phyloP scores from a whole-genome alignment of 2,888 invertebrate genomes.

The Iselma pallidipennis region DNA sequence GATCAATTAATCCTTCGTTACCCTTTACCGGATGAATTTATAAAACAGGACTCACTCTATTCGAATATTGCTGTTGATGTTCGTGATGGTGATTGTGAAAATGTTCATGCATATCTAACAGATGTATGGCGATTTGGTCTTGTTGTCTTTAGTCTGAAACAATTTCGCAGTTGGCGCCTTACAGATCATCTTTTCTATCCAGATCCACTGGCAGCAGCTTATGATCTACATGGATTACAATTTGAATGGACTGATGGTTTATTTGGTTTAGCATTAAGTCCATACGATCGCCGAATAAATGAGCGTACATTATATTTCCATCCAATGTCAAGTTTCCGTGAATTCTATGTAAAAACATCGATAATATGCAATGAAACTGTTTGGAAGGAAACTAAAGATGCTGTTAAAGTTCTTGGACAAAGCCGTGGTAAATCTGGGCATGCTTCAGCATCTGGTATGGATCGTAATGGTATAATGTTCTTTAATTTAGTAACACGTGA shows the following conservation, averaged over 20 bases:
- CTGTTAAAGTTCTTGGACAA: constrained; percentile 50
- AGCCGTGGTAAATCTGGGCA: constrained; percentile 68
- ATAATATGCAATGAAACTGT: constrained; percentile 65
- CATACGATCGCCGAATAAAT: constrained; percentile 54
- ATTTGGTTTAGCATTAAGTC: constrained; percentile 74
- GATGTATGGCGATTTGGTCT: constrained; percentile 67
- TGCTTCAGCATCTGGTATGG: constrained; percentile 74
- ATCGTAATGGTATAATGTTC: constrained; percentile 73
- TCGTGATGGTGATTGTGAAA: constrained; percentile 62
- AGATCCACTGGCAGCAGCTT: constrained; percentile 74
- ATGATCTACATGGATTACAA: constrained; percentile 72
- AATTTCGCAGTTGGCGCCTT: constrained; percentile 66
- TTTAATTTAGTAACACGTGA: constrained; percentile 78
- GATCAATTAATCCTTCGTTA: constrained; percentile 66
- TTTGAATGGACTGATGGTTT: constrained; percentile 85
- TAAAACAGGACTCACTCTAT: constrained; percentile 69
- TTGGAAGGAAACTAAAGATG: constrained; percentile 50
- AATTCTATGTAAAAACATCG: constrained; percentile 73
- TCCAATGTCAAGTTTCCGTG: constrained; percentile 79
- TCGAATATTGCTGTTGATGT: constrained; percentile 70
- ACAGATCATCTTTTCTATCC: constrained; percentile 73
- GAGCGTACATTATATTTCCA: constrained; percentile 77
- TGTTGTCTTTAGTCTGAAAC: constrained; percentile 58
- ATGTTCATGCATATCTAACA: constrained; percentile 68
- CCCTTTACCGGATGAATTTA: constrained; percentile 66